phyloP scores from a whole-genome alignment of 2,113 vertebrate species.

The Baryphthengus martii region DNA sequence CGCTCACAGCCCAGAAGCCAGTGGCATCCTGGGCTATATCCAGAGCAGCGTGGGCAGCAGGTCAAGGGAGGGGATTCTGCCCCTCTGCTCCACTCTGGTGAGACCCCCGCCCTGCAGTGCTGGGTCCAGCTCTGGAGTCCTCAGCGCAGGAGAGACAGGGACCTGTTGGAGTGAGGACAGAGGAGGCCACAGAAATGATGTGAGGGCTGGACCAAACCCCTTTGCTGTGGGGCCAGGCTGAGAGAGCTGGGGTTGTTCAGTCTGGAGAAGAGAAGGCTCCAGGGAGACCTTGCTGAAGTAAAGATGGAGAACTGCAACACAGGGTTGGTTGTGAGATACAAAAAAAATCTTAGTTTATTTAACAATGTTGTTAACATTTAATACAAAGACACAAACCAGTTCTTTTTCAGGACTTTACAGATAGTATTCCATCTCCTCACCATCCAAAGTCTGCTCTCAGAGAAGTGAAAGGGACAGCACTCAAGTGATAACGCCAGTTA shows the following conservation, averaged over 20 bases:
- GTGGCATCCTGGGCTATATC: not conserved
- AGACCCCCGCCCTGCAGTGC: not conserved
- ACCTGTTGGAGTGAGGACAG: no score
- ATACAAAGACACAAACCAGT: conserved; percentile 68
- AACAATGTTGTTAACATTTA: conserved; percentile 58
- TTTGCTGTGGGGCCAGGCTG: no score
- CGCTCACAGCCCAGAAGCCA: no score
- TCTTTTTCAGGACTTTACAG: not conserved
- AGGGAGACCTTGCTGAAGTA: not conserved
- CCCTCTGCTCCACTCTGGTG: not conserved
- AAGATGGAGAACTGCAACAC: conserved; percentile 35
- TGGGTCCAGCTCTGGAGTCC: no score
- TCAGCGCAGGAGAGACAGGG: no score
- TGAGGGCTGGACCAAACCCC: no score
- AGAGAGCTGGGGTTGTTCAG: not conserved
- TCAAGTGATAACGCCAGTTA: not conserved
- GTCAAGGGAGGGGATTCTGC: not conserved
- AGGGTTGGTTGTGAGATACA: conserved; percentile 52
- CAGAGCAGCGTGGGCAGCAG: not conserved
- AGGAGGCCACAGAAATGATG: no score
- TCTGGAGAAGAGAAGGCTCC: not conserved
- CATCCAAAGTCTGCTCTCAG: conserved; percentile 14
- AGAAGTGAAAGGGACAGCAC: not conserved
- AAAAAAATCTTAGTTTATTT: conserved; percentile 80
- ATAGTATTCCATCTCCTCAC: not conserved